Percentiles rank a stretch among this genome's conserved stretches.
Evolutionary conservation across 2,113 vertebrate species (phyloP).

Genomic region (Nanger granti): DNA sequence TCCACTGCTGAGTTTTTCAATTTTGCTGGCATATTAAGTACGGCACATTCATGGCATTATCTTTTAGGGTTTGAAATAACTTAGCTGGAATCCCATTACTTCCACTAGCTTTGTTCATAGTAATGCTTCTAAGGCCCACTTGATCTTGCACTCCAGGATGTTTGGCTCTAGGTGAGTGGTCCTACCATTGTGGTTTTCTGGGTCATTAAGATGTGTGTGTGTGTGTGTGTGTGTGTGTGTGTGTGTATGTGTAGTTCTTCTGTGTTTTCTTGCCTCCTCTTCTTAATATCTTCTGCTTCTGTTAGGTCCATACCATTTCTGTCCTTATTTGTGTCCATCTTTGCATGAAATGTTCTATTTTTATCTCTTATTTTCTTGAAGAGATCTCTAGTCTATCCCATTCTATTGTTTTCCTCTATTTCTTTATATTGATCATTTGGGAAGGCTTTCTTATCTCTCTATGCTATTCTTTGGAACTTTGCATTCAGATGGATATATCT

Average conservation of each 20-base stretch:
- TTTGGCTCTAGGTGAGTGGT: not conserved
- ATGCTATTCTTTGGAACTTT: not conserved
- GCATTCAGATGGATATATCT: not conserved
- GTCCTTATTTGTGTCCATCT: not conserved
- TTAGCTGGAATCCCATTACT: not conserved
- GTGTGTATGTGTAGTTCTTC: not conserved
- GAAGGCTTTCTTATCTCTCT: not conserved
- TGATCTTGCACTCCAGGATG: not conserved
- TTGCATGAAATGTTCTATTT: not conserved
- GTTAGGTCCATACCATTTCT: not conserved
- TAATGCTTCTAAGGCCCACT: not conserved
- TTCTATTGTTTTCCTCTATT: not conserved
- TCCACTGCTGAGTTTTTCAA: not conserved
- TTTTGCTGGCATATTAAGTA: not conserved
- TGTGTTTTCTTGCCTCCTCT: not conserved
- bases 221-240: not conserved
- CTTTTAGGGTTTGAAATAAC: not conserved
- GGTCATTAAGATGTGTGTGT: not conserved
- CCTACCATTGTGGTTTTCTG: not conserved
- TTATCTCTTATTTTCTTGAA: not conserved
- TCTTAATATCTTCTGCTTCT: not conserved
- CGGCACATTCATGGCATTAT: not conserved
- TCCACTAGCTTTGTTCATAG: not conserved
- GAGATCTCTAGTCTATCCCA: not conserved
- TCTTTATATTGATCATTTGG: not conserved